These are phyloP conservation scores for Acanthisitta chloris DNA, from an alignment of 2,113 vertebrate species.

Conservation along the genomic window DNA sequence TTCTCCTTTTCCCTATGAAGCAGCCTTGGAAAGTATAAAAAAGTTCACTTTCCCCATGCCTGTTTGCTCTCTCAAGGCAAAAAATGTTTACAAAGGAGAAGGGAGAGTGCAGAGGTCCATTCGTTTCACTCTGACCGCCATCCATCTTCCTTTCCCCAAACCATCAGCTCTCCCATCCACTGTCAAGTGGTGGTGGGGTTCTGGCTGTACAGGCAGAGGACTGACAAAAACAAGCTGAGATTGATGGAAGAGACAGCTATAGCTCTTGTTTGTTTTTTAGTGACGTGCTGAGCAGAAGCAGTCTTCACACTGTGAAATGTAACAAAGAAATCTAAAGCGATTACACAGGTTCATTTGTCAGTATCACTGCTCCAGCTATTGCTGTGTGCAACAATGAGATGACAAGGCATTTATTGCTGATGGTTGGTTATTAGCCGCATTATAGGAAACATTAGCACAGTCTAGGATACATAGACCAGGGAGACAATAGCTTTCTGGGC, in stretches of 20 bases:
- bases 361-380: constrained; percentile 73
- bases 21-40: constrained; percentile 40
- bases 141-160: background rate
- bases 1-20: constrained; percentile 19
- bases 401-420: constrained; percentile 81
- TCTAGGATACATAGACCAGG: constrained; percentile 73
- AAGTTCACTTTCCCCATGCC: constrained; percentile 46
- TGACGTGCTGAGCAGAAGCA: constrained; percentile 79
- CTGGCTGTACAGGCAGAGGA: constrained; percentile 6
- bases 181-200: background rate
- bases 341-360: constrained; percentile 80
- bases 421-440: constrained; percentile 81
- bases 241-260: constrained; percentile 69
- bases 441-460: constrained; percentile 79
- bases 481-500: constrained; percentile 78
- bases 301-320: constrained; percentile 82
- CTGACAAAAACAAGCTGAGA: constrained; percentile 76
- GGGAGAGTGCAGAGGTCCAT: constrained; percentile 31
- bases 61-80: constrained; percentile 6
- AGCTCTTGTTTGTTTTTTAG: constrained; percentile 77
- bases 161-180: background rate
- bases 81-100: constrained; percentile 37
- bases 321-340: constrained; percentile 83
- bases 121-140: background rate
- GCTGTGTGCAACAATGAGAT: constrained; percentile 74